Evolutionary conservation across 2,113 vertebrate species (phyloP).

Genomic region (Pelecanoides urinatrix): DNA sequence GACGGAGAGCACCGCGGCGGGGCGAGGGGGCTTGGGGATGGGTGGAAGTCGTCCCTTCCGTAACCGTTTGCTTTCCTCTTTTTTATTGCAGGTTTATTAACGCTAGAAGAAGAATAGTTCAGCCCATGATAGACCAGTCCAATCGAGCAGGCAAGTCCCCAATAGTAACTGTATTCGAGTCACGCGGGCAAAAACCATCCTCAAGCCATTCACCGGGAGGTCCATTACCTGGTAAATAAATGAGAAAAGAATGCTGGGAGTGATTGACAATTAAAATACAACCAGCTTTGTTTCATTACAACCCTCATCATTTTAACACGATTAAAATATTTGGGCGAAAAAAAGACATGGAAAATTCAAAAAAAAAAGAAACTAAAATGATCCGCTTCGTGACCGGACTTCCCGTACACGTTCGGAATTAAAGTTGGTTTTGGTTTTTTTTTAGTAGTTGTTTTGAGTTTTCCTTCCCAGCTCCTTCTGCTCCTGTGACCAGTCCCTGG

Average conservation of each 20-base stretch:
- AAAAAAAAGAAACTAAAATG: not conserved
- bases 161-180: slow-evolving; percentile 84
- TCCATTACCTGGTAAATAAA: slow-evolving; percentile 85
- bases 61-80: slow-evolving; percentile 55
- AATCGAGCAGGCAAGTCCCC: slow-evolving; percentile 99
- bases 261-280: slow-evolving; percentile 69
- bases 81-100: slow-evolving; percentile 95
- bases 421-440: slow-evolving; percentile 50
- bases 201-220: slow-evolving; percentile 85
- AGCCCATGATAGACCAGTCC: slow-evolving; percentile 99
- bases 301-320: slow-evolving; percentile 71
- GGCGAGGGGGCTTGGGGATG: not conserved
- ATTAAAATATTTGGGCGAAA: not conserved
- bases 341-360: not conserved
- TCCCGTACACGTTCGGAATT: slow-evolving; percentile 33
- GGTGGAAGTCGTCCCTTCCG: slow-evolving; percentile 5
- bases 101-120: slow-evolving; percentile 99
- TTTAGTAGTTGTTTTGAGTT: slow-evolving; percentile 50
- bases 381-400: not conserved
- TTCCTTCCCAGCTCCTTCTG: slow-evolving; percentile 75
- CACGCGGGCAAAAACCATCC: slow-evolving; percentile 76
- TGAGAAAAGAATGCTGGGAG: slow-evolving; percentile 70
- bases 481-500: slow-evolving; percentile 83
- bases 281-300: slow-evolving; percentile 62
- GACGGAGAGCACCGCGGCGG: not conserved